phyloP scores from a whole-genome alignment of 2,797 vertebrate species.

The Trichosurus vulpecula region DNA sequence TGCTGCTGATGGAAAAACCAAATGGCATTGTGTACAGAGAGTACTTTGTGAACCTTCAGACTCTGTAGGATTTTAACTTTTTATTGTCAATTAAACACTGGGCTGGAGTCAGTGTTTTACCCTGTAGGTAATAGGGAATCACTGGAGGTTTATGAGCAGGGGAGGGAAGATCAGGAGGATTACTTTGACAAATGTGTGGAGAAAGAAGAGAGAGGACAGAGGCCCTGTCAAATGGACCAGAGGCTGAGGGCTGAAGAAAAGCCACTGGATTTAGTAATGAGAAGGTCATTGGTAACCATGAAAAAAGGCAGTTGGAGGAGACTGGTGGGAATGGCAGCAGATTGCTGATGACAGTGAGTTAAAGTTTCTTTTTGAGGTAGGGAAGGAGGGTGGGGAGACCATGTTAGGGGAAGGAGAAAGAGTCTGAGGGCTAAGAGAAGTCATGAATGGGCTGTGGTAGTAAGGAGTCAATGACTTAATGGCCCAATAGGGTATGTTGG shows the following conservation, averaged over 20 bases:
- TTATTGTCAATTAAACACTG: background rate
- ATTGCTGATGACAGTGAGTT: background rate
- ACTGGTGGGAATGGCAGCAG: background rate
- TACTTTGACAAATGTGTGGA: background rate
- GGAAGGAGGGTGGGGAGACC: background rate
- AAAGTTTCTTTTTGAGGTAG: background rate
- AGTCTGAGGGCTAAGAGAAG: background rate
- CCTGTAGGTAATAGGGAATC: background rate
- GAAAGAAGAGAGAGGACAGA: background rate
- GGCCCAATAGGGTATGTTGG: background rate
- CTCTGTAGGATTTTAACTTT: background rate
- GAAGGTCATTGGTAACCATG: background rate
- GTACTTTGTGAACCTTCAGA: too few species aligned
- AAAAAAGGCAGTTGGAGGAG: background rate
- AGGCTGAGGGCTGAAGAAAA: background rate
- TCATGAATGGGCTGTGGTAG: background rate
- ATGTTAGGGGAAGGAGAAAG: background rate
- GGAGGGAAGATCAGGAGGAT: background rate
- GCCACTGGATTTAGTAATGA: background rate
- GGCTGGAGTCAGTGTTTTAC: background rate
- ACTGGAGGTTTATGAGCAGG: background rate
- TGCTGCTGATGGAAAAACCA: background rate
- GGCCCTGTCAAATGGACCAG: background rate
- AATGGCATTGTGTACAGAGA: background rate
- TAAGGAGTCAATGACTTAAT: background rate